Percentiles rank a stretch among this genome's conserved stretches.
phyloP scores from a whole-genome alignment of 2,113 vertebrate genomes.

The Ophthalmolycus amberensis region DNA sequence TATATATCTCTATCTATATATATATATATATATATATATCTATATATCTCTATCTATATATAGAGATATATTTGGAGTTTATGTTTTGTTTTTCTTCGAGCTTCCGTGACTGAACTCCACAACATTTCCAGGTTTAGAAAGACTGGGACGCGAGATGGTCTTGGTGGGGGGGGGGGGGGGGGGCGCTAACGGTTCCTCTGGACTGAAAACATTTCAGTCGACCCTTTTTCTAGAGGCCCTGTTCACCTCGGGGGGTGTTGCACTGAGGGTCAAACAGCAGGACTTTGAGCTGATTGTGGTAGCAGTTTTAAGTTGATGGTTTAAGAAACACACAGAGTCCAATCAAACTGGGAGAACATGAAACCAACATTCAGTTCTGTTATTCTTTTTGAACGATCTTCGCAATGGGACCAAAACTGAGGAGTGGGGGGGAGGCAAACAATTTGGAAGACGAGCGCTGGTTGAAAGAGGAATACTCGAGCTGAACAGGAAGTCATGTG shows the following conservation, averaged over 20 bases:
- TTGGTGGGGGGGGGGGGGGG: background rate
- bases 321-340: constrained; percentile 48
- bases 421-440: background rate
- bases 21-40: constrained; percentile 47
- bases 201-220: constrained; percentile 45
- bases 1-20: constrained; percentile 13
- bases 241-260: background rate
- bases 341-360: constrained; percentile 23
- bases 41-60: constrained; percentile 1
- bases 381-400: constrained; percentile 16
- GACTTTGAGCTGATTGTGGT: constrained; percentile 3
- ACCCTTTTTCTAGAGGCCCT: constrained; percentile 1
- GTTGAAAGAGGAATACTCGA: constrained; percentile 36
- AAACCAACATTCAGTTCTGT: constrained; percentile 14
- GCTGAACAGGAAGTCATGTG: constrained; percentile 61
- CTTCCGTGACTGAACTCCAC: constrained; percentile 64
- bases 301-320: constrained; percentile 12
- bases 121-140: constrained; percentile 56
- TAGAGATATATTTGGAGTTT: constrained; percentile 57
- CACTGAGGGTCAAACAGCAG: constrained; percentile 20
- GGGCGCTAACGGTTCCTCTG: constrained; percentile 4
- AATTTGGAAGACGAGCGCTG: background rate
- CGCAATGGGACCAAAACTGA: constrained; percentile 35
- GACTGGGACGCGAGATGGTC: constrained; percentile 9
- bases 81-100: constrained; percentile 57